Evolutionary conservation across 2,797 vertebrate species (phyloP).

Genomic region (Melanotaenia maccullochi): DNA sequence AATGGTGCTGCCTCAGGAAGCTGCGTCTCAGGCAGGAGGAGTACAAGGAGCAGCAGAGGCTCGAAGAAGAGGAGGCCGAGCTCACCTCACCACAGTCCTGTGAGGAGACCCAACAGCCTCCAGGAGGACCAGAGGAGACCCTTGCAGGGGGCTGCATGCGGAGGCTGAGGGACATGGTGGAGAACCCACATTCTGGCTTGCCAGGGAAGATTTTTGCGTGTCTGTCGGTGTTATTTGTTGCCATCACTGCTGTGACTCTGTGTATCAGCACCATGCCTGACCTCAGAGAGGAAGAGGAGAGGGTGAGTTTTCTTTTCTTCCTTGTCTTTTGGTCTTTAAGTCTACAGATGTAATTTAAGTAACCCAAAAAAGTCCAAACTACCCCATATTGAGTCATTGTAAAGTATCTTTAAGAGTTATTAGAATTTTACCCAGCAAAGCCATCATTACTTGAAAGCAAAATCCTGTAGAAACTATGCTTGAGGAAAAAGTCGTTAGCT

Average conservation of each 20-base stretch:
- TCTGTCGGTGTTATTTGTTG: slow-evolving; percentile 92
- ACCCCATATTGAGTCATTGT: background rate
- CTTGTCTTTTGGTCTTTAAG: background rate
- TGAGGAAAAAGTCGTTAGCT: background rate
- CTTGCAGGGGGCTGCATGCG: slow-evolving; percentile 82
- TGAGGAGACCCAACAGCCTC: slow-evolving; percentile 74
- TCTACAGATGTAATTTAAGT: background rate
- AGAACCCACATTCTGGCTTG: slow-evolving; percentile 93
- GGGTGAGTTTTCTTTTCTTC: slow-evolving; percentile 85
- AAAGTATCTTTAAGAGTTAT: background rate
- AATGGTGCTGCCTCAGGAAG: slow-evolving; percentile 94
- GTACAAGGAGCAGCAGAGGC: slow-evolving; percentile 86
- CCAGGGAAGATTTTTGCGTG: slow-evolving; percentile 96
- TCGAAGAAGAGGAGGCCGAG: slow-evolving; percentile 80
- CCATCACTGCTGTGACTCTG: slow-evolving; percentile 93
- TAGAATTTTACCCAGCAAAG: slow-evolving; percentile 1
- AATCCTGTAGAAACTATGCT: slow-evolving; percentile 2
- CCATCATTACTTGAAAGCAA: background rate
- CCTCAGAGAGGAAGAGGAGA: slow-evolving; percentile 92
- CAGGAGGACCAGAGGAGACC: slow-evolving; percentile 61
- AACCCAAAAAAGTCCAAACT: slow-evolving; percentile 3
- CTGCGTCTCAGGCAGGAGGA: slow-evolving; percentile 92
- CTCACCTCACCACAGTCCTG: slow-evolving; percentile 70
- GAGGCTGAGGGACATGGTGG: slow-evolving; percentile 93
- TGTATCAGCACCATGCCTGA: slow-evolving; percentile 98